These are phyloP conservation scores for Drosophila bocqueti DNA, from an alignment of 1,140 invertebrate genomes.

Conservation along the genomic window DNA sequence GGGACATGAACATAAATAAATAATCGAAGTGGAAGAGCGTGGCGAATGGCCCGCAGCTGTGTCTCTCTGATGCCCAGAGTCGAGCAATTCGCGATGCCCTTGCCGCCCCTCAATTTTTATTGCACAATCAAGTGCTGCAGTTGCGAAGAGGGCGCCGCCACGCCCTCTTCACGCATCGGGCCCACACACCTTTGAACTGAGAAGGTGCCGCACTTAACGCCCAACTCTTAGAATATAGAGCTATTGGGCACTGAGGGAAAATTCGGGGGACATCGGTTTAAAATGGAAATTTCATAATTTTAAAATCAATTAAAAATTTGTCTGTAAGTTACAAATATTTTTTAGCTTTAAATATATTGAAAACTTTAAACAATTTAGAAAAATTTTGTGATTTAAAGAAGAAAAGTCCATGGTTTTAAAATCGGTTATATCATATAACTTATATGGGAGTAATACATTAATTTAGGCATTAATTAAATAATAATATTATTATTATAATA, in stretches of 20 bases:
- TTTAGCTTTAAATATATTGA: neutral
- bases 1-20: constrained; percentile 77
- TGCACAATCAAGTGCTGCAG: constrained; percentile 79
- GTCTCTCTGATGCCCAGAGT: constrained; percentile 16
- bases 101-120: constrained; percentile 64
- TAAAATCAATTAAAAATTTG: neutral
- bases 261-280: neutral
- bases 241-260: constrained; percentile 10
- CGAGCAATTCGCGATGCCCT: constrained; percentile 73
- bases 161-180: constrained; percentile 71
- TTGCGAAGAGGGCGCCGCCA: constrained; percentile 57
- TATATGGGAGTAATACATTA: neutral
- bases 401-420: too few relatives aligned
- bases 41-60: constrained; percentile 69
- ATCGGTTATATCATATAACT: too few relatives aligned
- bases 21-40: constrained; percentile 75
- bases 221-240: constrained; percentile 34
- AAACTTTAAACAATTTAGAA: too few relatives aligned
- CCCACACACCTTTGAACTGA: constrained; percentile 60
- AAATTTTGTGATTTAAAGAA: too few relatives aligned
- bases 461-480: neutral
- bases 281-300: neutral
- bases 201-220: constrained; percentile 78
- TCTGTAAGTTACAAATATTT: neutral
- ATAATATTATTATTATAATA: too few relatives aligned